These are phyloP conservation scores for Aegotheles bennettii DNA, from an alignment of 2,113 vertebrate species.

Conservation along the genomic window DNA sequence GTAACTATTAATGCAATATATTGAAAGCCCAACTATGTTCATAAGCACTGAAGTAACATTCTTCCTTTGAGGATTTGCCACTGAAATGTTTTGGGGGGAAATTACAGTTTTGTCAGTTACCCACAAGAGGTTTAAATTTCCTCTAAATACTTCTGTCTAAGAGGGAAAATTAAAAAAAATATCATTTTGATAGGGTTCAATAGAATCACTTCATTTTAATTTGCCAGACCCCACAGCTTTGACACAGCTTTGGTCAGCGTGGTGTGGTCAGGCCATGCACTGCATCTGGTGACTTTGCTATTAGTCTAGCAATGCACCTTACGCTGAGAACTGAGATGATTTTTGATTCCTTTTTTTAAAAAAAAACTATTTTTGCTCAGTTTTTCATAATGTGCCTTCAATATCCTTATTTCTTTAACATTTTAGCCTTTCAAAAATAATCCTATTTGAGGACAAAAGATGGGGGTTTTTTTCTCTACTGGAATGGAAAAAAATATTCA, in stretches of 20 bases:
- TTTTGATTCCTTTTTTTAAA: neutral
- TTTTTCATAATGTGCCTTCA: neutral
- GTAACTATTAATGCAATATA: neutral
- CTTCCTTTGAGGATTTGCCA: neutral
- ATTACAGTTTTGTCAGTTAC: neutral
- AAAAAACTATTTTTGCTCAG: rapidly evolving
- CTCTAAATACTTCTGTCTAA: neutral
- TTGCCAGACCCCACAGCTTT: neutral
- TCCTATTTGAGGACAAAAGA: neutral
- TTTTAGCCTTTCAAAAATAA: neutral
- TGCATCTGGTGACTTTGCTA: neutral
- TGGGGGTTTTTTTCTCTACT: neutral
- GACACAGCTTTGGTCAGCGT: neutral
- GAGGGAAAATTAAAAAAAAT: neutral
- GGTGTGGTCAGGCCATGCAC: neutral
- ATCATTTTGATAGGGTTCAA: neutral
- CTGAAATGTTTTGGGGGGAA: neutral
- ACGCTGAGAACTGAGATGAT: neutral
- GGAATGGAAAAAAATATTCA: neutral
- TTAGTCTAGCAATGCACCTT: neutral
- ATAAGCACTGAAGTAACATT: neutral
- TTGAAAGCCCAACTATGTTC: neutral
- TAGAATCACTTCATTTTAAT: neutral
- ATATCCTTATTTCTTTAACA: neutral
- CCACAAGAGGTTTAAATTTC: neutral